A percentile compares a stretch with the other conserved stretches of the same genome.
These are phyloP conservation scores for Xenus cinereus DNA, from an alignment of 2,113 vertebrate genomes.

Conservation along the genomic window DNA sequence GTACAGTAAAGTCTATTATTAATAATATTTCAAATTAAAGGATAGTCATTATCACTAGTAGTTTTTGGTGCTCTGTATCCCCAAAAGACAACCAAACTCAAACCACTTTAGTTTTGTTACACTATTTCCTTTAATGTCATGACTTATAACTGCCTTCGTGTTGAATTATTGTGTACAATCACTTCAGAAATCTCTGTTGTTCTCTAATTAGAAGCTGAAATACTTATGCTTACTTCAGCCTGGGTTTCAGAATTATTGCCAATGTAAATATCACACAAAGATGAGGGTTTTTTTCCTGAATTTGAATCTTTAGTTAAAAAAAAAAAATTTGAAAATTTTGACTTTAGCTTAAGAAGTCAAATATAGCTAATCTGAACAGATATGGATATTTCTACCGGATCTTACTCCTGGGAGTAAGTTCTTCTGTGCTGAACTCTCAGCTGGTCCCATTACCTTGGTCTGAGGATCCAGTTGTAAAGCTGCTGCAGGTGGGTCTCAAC, in stretches of 20 bases:
- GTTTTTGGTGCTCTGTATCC: background rate
- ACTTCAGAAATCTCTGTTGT: background rate
- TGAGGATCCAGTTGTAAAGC: background rate
- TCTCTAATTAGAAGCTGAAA: background rate
- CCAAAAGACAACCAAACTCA: background rate
- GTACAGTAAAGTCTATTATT: background rate
- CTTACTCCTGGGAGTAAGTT: background rate
- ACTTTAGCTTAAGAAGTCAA: background rate
- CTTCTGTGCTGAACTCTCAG: background rate
- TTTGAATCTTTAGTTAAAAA: background rate
- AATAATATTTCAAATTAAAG: background rate
- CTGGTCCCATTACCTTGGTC: background rate
- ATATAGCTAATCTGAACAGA: background rate
- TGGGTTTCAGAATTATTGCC: background rate
- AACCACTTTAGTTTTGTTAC: background rate
- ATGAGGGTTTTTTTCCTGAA: accelerated
- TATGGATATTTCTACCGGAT: background rate
- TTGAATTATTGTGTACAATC: background rate
- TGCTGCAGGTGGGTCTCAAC: background rate
- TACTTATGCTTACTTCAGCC: background rate
- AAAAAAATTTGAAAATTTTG: background rate
- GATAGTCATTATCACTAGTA: background rate
- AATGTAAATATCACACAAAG: background rate
- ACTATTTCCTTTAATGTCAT: background rate
- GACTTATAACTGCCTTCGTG: background rate